Base-by-base conservation (phyloP, 2,888 invertebrate species). In the Ryuthela nishihirai region DNA sequence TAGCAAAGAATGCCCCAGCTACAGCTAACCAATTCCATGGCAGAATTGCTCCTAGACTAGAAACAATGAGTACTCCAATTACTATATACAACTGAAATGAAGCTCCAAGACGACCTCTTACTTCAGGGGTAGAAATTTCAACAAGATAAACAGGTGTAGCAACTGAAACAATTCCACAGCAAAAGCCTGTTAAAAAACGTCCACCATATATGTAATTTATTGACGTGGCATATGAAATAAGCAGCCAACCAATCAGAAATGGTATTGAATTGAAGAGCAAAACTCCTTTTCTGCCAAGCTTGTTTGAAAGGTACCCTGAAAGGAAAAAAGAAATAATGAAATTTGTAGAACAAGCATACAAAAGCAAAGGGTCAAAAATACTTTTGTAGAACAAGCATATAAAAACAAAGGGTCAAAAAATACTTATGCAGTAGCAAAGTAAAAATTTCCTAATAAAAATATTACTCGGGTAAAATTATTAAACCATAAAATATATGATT, bases 111-210 rank as follows among this genome's bases (percentile, higher is more conserved):
- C 88, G 85, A 6, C 97, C 97, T 60, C 97, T 81, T 10, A 92
- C 86, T 78, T 93, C 89, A 1, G 92, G 87, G 71, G 94, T 91
- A 26, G 94, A 81, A 0, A 91, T 88, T 77, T 97, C 97, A 29
- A 92, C 92, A 47, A 97, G 81, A 72, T 95, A 97, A 2, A 95
- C 90, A 0, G 95, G 94, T 66, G 89, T 81, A 17, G 88, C 85
- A 2, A 95, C 80, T 0, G 91, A 90, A 2, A 87, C 85, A 52
- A 94, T 79, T 35, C 93, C 91, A 17, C 90, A 88, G 72, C 91
- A 88, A 68, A 90, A 82, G 20, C 97, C 97, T 55, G 87, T 85
- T 36, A 95, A 73, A 4, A 83, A 80, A 67, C 95, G 81, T n/a
- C 92, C 94, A 32, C 80, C 78, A 66, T 88, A 83, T 42, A 97